phyloP scores from a whole-genome alignment of 2,113 vertebrate species.

The Microcebus jonahi region DNA sequence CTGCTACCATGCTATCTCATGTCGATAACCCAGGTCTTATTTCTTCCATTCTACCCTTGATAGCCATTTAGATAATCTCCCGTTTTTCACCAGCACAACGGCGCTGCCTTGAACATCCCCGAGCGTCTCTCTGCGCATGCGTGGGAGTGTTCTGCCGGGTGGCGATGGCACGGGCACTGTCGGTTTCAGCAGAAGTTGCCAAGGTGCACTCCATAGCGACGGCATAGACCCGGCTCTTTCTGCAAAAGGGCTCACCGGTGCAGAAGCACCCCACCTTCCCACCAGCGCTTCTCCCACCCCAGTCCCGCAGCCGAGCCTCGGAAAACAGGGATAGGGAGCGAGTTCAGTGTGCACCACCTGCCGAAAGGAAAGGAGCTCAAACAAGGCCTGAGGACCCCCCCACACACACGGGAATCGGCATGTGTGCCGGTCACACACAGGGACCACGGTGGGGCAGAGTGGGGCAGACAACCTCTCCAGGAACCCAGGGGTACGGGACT shows the following conservation, averaged over 20 bases:
- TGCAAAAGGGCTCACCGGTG: background rate
- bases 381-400: background rate
- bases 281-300: background rate
- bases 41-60: background rate
- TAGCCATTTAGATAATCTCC: background rate
- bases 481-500: background rate
- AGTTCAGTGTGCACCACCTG: background rate
- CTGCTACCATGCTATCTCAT: background rate
- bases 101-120: background rate
- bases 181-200: too few relatives aligned
- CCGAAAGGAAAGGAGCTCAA: background rate
- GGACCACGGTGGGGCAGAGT: background rate
- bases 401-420: too few relatives aligned
- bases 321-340: background rate
- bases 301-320: background rate
- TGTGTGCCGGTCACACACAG: rapidly evolving
- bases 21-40: background rate
- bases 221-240: background rate
- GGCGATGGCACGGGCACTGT: too few relatives aligned
- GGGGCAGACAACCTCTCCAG: background rate
- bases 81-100: background rate
- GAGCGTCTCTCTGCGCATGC: background rate
- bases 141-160: background rate
- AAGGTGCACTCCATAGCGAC: background rate
- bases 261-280: background rate